phyloP scores from a whole-genome alignment of 2,113 vertebrate species.

The Sialia sialis region DNA sequence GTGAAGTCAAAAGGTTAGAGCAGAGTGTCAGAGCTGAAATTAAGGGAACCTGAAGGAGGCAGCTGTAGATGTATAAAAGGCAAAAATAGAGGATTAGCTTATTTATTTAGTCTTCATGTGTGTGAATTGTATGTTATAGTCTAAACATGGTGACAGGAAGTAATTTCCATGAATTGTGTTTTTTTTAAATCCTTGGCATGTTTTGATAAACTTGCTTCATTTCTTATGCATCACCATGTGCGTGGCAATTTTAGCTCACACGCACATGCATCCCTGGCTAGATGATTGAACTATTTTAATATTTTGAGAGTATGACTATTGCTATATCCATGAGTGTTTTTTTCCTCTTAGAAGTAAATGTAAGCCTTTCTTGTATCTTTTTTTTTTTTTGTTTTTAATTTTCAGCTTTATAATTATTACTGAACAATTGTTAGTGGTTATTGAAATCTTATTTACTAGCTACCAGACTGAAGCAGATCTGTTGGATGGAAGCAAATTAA shows the following conservation, averaged over 20 bases:
- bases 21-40: background rate
- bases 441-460: background rate
- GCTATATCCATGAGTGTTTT: background rate
- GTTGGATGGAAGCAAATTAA: background rate
- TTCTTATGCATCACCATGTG: background rate
- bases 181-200: background rate
- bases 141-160: background rate
- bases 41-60: background rate
- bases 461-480: background rate
- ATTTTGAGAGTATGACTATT: background rate
- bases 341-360: background rate
- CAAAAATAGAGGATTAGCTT: background rate
- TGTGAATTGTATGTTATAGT: background rate
- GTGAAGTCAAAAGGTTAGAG: background rate
- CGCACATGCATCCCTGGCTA: background rate
- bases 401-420: background rate
- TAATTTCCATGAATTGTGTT: background rate
- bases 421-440: background rate
- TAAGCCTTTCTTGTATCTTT: background rate
- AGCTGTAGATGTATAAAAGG: background rate
- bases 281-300: background rate
- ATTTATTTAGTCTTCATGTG: background rate
- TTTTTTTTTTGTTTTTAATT: background rate
- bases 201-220: background rate
- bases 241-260: background rate